Evolutionary conservation across 1,140 invertebrate species (phyloP).

Genomic region (Drosophila parvula): DNA sequence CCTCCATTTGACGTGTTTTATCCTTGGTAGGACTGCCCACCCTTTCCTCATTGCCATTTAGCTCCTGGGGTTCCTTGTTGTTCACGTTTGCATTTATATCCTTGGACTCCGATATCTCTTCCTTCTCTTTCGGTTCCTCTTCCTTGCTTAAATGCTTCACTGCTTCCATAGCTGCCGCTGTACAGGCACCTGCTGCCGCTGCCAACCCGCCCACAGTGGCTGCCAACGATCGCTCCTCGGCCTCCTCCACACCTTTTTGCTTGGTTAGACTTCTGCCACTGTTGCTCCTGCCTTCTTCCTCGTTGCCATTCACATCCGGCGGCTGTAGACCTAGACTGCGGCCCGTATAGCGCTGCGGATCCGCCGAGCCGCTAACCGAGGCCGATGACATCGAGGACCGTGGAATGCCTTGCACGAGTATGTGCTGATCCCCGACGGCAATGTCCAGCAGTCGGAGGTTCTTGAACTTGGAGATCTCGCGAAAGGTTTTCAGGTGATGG

Average conservation of each 20-base stretch:
- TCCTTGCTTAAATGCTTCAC: slow-evolving; percentile 57
- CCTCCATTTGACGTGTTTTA: not conserved
- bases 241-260: slow-evolving; percentile 43
- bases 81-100: slow-evolving; percentile 33
- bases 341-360: slow-evolving; percentile 60
- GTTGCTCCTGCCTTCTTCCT: slow-evolving; percentile 29
- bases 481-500: slow-evolving; percentile 83
- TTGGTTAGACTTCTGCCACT: slow-evolving; percentile 62
- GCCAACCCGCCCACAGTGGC: slow-evolving; percentile 27
- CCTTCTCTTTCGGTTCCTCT: slow-evolving; percentile 1
- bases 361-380: slow-evolving; percentile 41
- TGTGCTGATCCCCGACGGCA: slow-evolving; percentile 78
- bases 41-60: slow-evolving; percentile 28
- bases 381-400: slow-evolving; percentile 64
- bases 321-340: slow-evolving; percentile 65
- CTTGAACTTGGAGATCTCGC: slow-evolving; percentile 83
- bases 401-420: slow-evolving; percentile 80
- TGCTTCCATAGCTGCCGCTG: slow-evolving; percentile 59
- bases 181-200: slow-evolving; percentile 35
- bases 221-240: slow-evolving; percentile 25
- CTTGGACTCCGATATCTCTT: not conserved
- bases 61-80: not conserved
- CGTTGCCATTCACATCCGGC: slow-evolving; percentile 51
- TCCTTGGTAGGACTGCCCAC: not conserved
- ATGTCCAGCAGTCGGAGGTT: slow-evolving; percentile 77